These are phyloP conservation scores for Anguilla anguilla DNA, from an alignment of 2,797 vertebrate genomes.

Conservation along the genomic window DNA sequence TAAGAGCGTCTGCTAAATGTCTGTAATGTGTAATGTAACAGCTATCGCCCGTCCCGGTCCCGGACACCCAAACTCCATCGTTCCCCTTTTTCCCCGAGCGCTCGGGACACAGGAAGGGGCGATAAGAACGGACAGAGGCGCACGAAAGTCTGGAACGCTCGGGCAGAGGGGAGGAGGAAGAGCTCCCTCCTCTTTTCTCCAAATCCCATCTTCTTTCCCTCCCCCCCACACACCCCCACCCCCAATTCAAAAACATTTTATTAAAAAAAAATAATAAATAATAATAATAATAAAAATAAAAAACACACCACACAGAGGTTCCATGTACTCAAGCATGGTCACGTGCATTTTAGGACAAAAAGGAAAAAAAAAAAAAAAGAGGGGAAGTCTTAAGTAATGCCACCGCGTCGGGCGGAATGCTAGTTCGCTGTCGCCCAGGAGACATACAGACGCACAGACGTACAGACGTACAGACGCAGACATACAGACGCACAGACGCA, in stretches of 20 bases:
- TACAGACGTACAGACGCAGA: no score
- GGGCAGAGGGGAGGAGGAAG: slow-evolving; percentile 25
- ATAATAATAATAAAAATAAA: no score
- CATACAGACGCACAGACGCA: neutral
- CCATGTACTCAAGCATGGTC: neutral
- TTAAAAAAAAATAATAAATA: no score
- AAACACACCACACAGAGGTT: neutral
- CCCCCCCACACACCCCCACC: neutral
- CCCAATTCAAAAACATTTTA: neutral
- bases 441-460: neutral
- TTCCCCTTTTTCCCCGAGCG: slow-evolving; percentile 38
- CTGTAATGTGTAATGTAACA: neutral
- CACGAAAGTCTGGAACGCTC: slow-evolving; percentile 59
- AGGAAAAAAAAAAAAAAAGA: neutral
- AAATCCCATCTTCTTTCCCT: neutral
- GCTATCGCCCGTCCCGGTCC: neutral
- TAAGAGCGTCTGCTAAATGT: no score
- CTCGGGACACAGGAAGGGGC: slow-evolving; percentile 64
- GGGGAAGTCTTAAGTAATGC: no score
- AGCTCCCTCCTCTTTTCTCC: slow-evolving; percentile 30
- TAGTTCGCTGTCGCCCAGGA: neutral
- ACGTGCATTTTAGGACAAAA: neutral
- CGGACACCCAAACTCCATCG: slow-evolving; percentile 21
- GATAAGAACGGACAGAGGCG: slow-evolving; percentile 43
- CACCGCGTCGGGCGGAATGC: neutral